Evolutionary conservation across 2,113 vertebrate species (phyloP).

Genomic region (Rhinolophus sinicus): DNA sequence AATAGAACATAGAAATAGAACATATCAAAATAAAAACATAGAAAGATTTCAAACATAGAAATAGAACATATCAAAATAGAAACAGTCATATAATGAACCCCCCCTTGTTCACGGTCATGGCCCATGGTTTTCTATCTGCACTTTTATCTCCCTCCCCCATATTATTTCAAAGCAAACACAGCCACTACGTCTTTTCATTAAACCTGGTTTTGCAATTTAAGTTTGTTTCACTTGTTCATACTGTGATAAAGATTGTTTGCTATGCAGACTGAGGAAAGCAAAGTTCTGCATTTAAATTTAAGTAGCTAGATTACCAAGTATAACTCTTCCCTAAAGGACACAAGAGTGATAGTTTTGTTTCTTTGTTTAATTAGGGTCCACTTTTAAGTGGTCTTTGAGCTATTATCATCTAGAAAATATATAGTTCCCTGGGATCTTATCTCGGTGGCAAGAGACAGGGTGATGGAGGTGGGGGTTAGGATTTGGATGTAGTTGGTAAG

Average conservation of each 20-base stretch:
- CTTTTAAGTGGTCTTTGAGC: neutral
- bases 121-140: neutral
- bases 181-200: neutral
- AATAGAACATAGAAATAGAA: too few species aligned
- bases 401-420: neutral
- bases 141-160: neutral
- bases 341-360: neutral
- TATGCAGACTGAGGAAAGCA: neutral
- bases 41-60: neutral
- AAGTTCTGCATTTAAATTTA: neutral
- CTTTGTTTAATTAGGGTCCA: neutral
- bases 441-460: neutral
- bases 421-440: neutral
- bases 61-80: neutral
- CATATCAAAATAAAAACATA: neutral
- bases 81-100: accelerated
- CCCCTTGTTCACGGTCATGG: neutral
- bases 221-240: neutral
- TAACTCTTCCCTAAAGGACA: neutral
- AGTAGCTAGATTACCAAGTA: neutral
- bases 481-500: neutral
- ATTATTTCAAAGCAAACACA: neutral
- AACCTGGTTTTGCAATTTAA: neutral
- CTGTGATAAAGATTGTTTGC: neutral
- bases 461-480: neutral